A percentile compares a stretch with the other conserved stretches of the same genome.
phyloP scores from a whole-genome alignment of 2,888 invertebrate genomes.

The Agrochola litura region DNA sequence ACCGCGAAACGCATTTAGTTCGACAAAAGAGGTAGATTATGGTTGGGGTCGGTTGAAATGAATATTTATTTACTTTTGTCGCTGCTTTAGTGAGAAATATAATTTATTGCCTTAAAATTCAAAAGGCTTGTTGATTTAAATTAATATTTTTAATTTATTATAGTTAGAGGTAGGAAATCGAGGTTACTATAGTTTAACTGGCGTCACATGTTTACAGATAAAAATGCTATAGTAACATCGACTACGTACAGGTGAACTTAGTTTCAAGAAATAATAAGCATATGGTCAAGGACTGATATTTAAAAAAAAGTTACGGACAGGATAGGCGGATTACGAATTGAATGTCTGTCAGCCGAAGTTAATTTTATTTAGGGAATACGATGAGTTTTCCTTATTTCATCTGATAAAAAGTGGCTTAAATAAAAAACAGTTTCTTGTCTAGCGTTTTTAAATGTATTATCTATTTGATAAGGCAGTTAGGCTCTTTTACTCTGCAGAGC shows the following conservation, averaged over 20 bases:
- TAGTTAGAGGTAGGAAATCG: background rate
- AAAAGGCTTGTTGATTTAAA: slow-evolving; percentile 14
- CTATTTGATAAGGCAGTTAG: background rate
- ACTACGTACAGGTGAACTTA: background rate
- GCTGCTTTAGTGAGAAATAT: background rate
- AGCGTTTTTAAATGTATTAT: background rate
- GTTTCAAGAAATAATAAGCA: slow-evolving; percentile 22
- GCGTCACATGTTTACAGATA: background rate
- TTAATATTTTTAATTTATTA: slow-evolving; percentile 12
- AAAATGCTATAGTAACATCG: background rate
- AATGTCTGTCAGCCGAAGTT: background rate
- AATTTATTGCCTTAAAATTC: background rate
- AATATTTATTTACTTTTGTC: slow-evolving; percentile 47
- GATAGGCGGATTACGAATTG: slow-evolving; percentile 4
- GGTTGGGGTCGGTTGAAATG: slow-evolving; percentile 25
- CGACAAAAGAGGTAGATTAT: slow-evolving; percentile 30
- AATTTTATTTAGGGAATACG: background rate
- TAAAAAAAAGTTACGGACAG: background rate
- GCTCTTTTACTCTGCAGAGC: background rate
- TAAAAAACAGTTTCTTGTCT: background rate
- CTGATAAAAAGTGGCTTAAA: too few species aligned
- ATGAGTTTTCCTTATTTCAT: background rate
- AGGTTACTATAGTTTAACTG: background rate
- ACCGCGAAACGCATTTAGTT: slow-evolving; percentile 51
- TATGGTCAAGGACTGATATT: background rate